Evolutionary conservation across 2,797 vertebrate genomes (phyloP).

Genomic region (Lithobates sylvaticus): DNA sequence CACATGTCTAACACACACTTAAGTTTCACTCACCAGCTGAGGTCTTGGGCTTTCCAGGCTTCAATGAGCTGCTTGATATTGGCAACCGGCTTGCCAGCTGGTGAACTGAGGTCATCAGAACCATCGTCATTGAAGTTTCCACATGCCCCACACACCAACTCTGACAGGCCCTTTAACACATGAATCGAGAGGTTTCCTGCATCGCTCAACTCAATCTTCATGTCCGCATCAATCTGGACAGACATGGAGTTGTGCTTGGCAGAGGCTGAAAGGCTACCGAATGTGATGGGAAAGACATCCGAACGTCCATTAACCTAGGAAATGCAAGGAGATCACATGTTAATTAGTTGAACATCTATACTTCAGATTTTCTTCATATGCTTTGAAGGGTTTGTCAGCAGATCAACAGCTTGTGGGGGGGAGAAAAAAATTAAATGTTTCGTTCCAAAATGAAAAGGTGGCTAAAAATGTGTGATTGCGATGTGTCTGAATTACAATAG

Average conservation of each 20-base stretch:
- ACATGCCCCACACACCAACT: conserved; percentile 77
- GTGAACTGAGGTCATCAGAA: conserved; percentile 71
- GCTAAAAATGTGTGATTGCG: too few species aligned
- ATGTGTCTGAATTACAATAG: too few species aligned
- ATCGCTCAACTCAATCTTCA: conserved; percentile 72
- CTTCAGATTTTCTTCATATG: too few species aligned
- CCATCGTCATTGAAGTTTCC: conserved; percentile 78
- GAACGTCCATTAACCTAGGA: conserved; percentile 78
- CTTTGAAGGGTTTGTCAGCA: too few species aligned
- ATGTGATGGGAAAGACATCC: conserved; percentile 70
- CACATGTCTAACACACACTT: too few species aligned
- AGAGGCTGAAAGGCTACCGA: conserved; percentile 64
- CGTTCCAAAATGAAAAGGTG: too few species aligned
- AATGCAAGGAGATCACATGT: neutral
- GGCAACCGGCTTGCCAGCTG: conserved; percentile 31
- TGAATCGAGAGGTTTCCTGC: conserved; percentile 71
- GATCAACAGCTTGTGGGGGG: too few species aligned
- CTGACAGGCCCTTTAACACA: conserved; percentile 64
- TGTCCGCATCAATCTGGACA: conserved; percentile 68
- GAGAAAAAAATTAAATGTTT: too few species aligned
- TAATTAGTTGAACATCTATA: neutral
- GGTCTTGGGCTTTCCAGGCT: conserved; percentile 78
- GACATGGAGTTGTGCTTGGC: conserved; percentile 59
- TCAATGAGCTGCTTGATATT: conserved; percentile 66
- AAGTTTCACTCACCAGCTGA: conserved; percentile 78